Evolutionary conservation across 2,888 invertebrate genomes (phyloP), one percentile per base, ranked within the genome.

Genomic region (Polydrusus cervinus): DNA sequence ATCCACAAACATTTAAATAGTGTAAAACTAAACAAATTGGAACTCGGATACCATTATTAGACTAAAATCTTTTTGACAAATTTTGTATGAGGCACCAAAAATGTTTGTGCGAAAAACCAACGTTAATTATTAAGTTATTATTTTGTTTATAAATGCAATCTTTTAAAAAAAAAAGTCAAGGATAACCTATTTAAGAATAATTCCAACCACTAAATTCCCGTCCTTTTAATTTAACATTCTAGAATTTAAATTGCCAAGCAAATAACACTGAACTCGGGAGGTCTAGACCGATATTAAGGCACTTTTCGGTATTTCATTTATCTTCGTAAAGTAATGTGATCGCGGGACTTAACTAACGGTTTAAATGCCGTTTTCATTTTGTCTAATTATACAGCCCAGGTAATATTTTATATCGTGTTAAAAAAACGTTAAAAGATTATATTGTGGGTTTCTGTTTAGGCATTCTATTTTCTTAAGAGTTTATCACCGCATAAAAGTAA

Each of bases 231-330:
- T 47, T 16, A 47, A 14, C 47, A 47, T 47, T 47, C n/a, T 47
- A 9, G 16, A 16, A 47, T 47, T 47, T 47, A 47, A 47, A 47
- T 47, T 14, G 47, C 47, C 47, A 16, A 47, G 47, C 16, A 47
- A 47, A 16, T 47, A 47, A 16, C 45, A 45, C n/a, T 6, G 45
- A 45, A 45, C 45, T 25, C 25, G 34, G 3, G 16, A 47, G 47
- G 14, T 47, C 16, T n/a, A 47, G 47, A 47, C 47, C 47, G 47
- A 47, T 47, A 47, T 47, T 47, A 47, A 47, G 6, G 47, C 16
- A 47, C 14, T 47, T 47, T 47, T 47, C 16, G 16, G 47, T 47
- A 47, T 47, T 47, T 47, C 47, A 47, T 47, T 47, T 47, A 47
- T 47, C 16, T 47, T 47, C 6, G 0, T 16, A 8, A 47, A n/a